phyloP scores from a whole-genome alignment of 2,797 vertebrate species.

The Halcyon leucocephala region DNA sequence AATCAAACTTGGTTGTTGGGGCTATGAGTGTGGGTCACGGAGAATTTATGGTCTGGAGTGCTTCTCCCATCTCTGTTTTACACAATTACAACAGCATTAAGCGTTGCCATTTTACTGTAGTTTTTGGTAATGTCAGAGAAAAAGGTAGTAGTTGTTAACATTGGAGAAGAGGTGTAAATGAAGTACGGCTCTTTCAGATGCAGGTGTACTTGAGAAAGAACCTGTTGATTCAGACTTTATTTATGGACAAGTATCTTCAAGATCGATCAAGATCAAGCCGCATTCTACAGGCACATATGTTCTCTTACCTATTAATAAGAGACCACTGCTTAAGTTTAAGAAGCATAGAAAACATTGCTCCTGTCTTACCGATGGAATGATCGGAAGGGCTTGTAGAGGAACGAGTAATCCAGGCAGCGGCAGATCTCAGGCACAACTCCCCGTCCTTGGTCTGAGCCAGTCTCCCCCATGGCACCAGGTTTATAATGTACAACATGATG shows the following conservation, averaged over 20 bases:
- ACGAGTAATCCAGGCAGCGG: not conserved
- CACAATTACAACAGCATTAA: not conserved
- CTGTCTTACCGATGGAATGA: not conserved
- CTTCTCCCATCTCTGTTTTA: not conserved
- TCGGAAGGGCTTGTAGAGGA: not conserved
- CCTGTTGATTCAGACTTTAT: not conserved
- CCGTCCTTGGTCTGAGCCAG: not conserved
- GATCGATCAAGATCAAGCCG: not conserved
- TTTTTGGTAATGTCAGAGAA: constrained; percentile 5
- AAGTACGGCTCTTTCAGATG: not conserved
- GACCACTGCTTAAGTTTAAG: not conserved
- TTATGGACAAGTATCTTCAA: constrained; percentile 23
- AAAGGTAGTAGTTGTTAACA: not conserved
- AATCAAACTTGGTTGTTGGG: not conserved
- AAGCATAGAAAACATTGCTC: not conserved
- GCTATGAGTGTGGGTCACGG: not conserved
- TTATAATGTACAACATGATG: not conserved
- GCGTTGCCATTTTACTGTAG: not conserved
- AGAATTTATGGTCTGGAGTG: not conserved
- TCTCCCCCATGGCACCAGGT: not conserved
- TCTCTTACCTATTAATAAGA: constrained; percentile 24
- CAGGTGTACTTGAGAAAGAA: not conserved
- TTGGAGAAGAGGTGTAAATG: not conserved
- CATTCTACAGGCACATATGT: not conserved
- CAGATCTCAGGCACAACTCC: not conserved